Evolutionary conservation across 2,797 vertebrate species (phyloP), one percentile per base, ranked within the genome.

Genomic region (Karalla daura): DNA sequence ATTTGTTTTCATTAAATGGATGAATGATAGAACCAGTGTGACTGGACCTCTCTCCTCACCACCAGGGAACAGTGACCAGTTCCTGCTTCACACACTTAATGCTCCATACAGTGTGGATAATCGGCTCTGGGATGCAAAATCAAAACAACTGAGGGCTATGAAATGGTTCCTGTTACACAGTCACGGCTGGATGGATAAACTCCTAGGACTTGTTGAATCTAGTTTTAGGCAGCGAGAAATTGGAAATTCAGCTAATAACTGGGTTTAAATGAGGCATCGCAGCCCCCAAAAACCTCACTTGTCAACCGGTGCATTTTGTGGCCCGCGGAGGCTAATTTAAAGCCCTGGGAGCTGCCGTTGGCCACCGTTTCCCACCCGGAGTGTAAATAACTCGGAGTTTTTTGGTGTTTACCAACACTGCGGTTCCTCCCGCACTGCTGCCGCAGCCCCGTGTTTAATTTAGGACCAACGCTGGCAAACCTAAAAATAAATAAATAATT

Each of bases 61-160:
- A 41, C 30, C 18, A 58, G 25, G 13, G 15, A 62, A 7, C 39
- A 21, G 27, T 1, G 21, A 7, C 24, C 2, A 5, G 11, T 24
- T 50, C 53, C 46, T 32, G 46, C 27, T 0, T 25, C 17, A 55
- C 39, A 14, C 8, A n/a, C 18, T 28, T 3, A 43, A 51, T 5
- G 20, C 27, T 41, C 44, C 27, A 5, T 21, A 23, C 14, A 24
- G 21, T 14, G 12, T 15, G 25, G 27, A 41, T 12, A 37, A 33
- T 2, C 30, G 24, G 47, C 27, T 21, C n/a, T 11, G 37, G 39
- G 46, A 37, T 17, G 14, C 33, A 71, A 66, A 28, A 56, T 63
- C n/a, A 71, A 66, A 78, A 67, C 27, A 70, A 78, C 60, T 58
- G 50, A 12, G 69, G 30, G 18, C 56, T 50, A 63, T 45, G 32